phyloP scores from a whole-genome alignment of 2,888 invertebrate genomes.

The Phaonia tiefii region DNA sequence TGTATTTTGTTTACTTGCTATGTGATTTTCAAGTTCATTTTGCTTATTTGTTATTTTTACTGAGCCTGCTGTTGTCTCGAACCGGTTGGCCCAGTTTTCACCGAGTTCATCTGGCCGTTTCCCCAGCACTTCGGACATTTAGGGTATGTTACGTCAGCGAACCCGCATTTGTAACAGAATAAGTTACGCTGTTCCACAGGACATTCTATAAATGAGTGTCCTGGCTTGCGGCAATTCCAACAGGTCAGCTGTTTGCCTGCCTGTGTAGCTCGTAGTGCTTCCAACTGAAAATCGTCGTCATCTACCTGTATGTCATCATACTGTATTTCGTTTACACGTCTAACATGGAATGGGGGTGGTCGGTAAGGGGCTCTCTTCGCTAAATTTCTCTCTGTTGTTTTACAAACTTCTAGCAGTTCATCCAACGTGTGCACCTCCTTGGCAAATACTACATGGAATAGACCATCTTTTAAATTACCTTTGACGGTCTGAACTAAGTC shows the following conservation, averaged over 20 bases:
- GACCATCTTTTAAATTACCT: constrained; percentile 31
- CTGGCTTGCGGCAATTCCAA: constrained; percentile 29
- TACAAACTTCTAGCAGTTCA: constrained; percentile 4
- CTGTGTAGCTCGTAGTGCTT: neutral
- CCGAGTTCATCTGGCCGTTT: constrained; percentile 36
- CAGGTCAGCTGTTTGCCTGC: neutral
- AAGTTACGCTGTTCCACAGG: neutral
- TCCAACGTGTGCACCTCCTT: neutral
- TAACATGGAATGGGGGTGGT: neutral
- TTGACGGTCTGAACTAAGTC: constrained; percentile 14
- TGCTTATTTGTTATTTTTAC: no score
- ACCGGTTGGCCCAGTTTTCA: constrained; percentile 9
- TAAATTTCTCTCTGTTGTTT: constrained; percentile 3
- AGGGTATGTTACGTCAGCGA: neutral
- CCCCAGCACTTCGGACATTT: constrained; percentile 38
- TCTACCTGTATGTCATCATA: neutral
- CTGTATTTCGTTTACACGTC: neutral
- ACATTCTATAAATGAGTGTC: constrained; percentile 26
- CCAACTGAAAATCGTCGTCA: neutral
- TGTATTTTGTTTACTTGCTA: no score
- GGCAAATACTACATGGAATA: constrained; percentile 4
- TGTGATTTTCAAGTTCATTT: no score
- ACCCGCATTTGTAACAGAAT: constrained; percentile 34
- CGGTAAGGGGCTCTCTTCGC: neutral
- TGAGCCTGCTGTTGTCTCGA: neutral